phyloP scores from a whole-genome alignment of 1,140 invertebrate genomes.

The Steinernema khuongi region DNA sequence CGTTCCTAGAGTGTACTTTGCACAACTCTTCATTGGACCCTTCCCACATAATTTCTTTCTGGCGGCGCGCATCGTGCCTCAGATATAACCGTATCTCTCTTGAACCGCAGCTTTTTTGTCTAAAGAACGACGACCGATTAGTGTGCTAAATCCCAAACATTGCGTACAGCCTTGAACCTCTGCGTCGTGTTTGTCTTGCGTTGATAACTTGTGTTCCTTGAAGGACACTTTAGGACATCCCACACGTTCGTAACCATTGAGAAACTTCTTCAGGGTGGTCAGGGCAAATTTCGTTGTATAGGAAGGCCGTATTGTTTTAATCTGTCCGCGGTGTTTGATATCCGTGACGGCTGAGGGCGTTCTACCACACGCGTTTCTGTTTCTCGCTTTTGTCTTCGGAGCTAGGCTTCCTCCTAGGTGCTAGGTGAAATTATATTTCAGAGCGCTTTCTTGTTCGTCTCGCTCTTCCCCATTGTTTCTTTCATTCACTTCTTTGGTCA shows the following conservation, averaged over 20 bases:
- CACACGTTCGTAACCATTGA: not conserved
- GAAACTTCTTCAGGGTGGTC: no score
- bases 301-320: no score
- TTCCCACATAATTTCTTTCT: not conserved
- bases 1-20: slow-evolving; percentile 12
- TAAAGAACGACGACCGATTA: not conserved
- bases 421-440: not conserved
- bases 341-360: no score
- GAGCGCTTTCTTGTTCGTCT: not conserved
- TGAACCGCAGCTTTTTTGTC: not conserved
- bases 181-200: not conserved
- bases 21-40: slow-evolving; percentile 1
- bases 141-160: not conserved
- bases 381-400: not conserved
- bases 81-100: not conserved
- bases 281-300: no score
- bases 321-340: no score
- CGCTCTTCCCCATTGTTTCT: not conserved
- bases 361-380: not conserved
- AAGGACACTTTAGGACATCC: not conserved
- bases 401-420: not conserved
- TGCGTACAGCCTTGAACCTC: not conserved
- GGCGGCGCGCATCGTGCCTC: not conserved
- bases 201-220: not conserved
- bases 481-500: not conserved